Base-by-base conservation (phyloP, 2,113 vertebrate genomes). In the Girardinichthys multiradiatus region DNA sequence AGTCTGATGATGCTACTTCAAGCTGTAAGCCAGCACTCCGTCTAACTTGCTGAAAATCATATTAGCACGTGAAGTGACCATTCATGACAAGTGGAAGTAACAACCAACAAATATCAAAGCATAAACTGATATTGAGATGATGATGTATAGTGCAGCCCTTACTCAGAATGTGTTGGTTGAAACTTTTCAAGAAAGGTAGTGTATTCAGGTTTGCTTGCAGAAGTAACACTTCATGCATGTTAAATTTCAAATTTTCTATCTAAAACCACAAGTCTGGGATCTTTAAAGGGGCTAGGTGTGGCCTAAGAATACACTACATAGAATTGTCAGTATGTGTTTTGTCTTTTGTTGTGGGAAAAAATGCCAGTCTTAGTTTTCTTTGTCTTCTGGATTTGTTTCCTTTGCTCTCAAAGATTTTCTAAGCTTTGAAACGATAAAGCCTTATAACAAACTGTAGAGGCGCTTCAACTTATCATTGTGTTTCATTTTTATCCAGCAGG, bases 401-500 rank as follows among this genome's bases (percentile, higher is more conserved):
- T 54, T 54, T 15, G 48, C 21, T 51, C 17, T 54, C 48, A 54
- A 54, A 54, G 21, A 54, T 21, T 54, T n/a, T 54, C 48, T 54
- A n/a, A n/a, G 24, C 48, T 54, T 54, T 54, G 48, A 54, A 54
- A 54, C 48, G 24, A 54, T 54, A 54, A 54, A 24, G 24, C 48
- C 48, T 54, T 54, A 54, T n/a, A 54, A 21, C 48, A 54, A 21
- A 54, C 48, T 54, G 48, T 54, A 21, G n/a, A 24, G 9, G n/a
- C n/a, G 59, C 27, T 15, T 19, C 30, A 33, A n/a, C 29, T 14
- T 57, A 35, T 17, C 37, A 27, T 6, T 64, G 21, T 64, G n/a
- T 35, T 35, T 35, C n/a, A 51, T 35, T 35, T 15, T 26, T 19
- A 35, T 35, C 6, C 82, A 89, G 78, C 70, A 75, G 58, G 21